Evolutionary conservation across 2,113 vertebrate genomes (phyloP), one percentile per base, ranked within the genome.

Genomic region (Poeciliopsis occidentalis): DNA sequence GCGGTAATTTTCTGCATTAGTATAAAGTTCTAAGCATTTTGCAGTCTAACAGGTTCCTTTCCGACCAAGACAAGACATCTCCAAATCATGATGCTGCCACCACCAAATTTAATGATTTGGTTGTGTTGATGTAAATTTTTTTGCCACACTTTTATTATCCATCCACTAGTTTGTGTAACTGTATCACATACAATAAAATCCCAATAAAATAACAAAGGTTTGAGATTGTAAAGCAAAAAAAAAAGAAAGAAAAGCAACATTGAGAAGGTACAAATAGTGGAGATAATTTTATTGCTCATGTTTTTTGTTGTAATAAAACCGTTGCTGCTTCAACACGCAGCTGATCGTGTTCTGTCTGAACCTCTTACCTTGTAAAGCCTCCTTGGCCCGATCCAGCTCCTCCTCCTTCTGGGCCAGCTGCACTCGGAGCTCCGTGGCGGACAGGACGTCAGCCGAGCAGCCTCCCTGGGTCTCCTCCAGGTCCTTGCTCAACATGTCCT

Each of bases 351-450:
- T 54, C 30, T 4, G 13, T 31, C 8, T 57, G 19, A 7, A 57
- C 63, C 31, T 67, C 94, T 93, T 88, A 99, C 98, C 98, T 93
- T 99, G 97, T 76, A 99, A 92, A 61, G 98, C 96, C 90, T 99
- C 98, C 83, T 96, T 99, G 91, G 97, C 97, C 0, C 98, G 94
- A 1, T 96, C 95, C 86, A 99, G 94, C 86, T 99, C 98, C 91
- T 98, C 95, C 87, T 98, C 97, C 90, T 97, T 99, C 91, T 99
- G 97, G 0, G 93, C 96, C 92, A 99, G 95, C 93, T 99, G 98
- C 83, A 99, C 96, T 64, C 96, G 95, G 60, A 99, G 96, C 93
- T 99, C 97, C 0, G 97, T 97, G 91, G 96, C 96, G 0, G 98
- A 97, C 73, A 99, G 96, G 80, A 98, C 92, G 91, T 97, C 96